Evolutionary conservation across 1,140 invertebrate genomes (phyloP).

Genomic region (Cherax quadricarinatus): DNA sequence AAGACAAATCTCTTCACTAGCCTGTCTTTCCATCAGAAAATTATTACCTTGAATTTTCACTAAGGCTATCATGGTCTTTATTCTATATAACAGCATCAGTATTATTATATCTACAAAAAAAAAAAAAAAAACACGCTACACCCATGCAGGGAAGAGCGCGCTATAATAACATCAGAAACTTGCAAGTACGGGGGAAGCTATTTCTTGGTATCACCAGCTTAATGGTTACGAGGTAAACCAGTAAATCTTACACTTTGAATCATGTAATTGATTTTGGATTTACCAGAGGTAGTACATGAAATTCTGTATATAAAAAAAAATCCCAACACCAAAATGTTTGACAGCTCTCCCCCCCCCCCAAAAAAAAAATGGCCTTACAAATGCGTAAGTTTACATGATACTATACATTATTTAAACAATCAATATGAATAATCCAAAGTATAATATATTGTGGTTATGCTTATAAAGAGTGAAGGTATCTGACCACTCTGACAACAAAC

Average conservation of each 20-base stretch:
- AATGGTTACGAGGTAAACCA: background rate
- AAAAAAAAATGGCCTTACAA: background rate
- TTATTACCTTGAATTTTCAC: background rate
- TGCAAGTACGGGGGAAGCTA: background rate
- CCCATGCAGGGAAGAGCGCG: no score
- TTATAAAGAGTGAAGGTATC: background rate
- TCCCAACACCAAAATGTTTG: background rate
- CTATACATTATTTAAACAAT: background rate
- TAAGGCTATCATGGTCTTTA: background rate
- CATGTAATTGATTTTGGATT: constrained; percentile 3
- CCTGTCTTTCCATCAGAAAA: background rate
- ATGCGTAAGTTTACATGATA: background rate
- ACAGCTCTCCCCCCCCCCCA: background rate
- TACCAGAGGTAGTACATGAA: background rate
- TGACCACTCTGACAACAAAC: background rate
- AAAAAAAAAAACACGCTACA: no score
- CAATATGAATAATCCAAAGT: background rate
- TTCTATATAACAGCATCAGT: background rate
- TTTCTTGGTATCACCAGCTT: constrained; percentile 12
- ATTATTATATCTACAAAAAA: no score
- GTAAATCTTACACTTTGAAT: constrained; percentile 10
- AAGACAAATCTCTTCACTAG: background rate
- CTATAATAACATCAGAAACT: background rate
- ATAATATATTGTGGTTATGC: background rate
- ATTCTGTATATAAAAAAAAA: background rate